Conservation (phyloP, 2,888 invertebrate species). For the Calephelis perditalis region DNA sequence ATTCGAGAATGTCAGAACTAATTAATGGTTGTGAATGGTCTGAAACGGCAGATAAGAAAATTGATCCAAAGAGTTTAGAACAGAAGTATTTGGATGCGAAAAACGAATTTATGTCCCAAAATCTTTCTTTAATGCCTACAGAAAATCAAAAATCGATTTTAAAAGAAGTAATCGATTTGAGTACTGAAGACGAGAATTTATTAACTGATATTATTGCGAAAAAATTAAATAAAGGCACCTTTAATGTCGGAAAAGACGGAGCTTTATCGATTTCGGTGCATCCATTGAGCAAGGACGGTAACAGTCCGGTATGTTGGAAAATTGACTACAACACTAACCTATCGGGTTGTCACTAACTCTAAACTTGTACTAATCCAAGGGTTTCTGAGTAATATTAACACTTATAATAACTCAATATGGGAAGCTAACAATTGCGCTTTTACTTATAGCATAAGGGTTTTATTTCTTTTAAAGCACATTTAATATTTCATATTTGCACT, state of each 20-base stretch:
- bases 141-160: constrained; percentile 49
- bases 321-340: constrained; percentile 29
- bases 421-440: constrained; percentile 4
- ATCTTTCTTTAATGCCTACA: constrained; percentile 66
- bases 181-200: constrained; percentile 56
- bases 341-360: constrained; percentile 23
- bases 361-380: constrained; percentile 14
- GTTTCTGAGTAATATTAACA: constrained; percentile 9
- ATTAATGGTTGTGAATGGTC: constrained; percentile 74
- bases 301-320: constrained; percentile 55
- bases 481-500: neutral
- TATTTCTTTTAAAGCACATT: neutral
- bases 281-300: constrained; percentile 46
- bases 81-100: constrained; percentile 69
- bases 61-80: constrained; percentile 56
- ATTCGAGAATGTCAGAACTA: constrained; percentile 69
- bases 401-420: neutral
- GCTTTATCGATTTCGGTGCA: constrained; percentile 67
- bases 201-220: constrained; percentile 54
- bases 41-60: constrained; percentile 33
- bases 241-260: constrained; percentile 64
- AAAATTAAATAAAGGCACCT: constrained; percentile 56
- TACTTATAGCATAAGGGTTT: neutral
- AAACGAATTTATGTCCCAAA: constrained; percentile 70
- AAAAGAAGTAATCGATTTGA: constrained; percentile 63